Evolutionary conservation across 2,888 invertebrate species (phyloP).

Genomic region (Empis livida): DNA sequence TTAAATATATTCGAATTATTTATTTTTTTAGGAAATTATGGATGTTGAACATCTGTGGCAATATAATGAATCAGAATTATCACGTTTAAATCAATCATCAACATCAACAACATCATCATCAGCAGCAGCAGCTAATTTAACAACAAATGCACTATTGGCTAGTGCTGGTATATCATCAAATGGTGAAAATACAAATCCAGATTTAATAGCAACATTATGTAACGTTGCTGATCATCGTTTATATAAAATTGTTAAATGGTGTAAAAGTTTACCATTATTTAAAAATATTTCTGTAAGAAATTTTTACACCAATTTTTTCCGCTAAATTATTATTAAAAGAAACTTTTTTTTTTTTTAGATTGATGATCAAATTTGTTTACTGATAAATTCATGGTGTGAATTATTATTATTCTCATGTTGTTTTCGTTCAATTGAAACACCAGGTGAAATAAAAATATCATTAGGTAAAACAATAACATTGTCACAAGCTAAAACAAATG

Average conservation of each 20-base stretch:
- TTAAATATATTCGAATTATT: background rate
- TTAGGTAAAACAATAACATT: constrained; percentile 34
- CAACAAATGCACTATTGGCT: constrained; percentile 43
- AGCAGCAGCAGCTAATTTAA: constrained; percentile 24
- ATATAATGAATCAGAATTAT: constrained; percentile 73
- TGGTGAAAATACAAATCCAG: constrained; percentile 57
- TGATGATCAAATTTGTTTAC: constrained; percentile 92
- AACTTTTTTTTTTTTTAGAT: constrained; percentile 56
- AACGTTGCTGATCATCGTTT: constrained; percentile 90
- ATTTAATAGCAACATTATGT: constrained; percentile 79
- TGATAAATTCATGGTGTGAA: constrained; percentile 97
- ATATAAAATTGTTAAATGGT: constrained; percentile 97
- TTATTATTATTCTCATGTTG: constrained; percentile 83
- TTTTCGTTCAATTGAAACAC: constrained; percentile 82
- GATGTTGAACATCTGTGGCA: constrained; percentile 94
- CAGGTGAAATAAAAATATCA: constrained; percentile 71
- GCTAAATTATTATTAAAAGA: background rate
- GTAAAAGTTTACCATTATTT: constrained; percentile 90
- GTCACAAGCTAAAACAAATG: constrained; percentile 33
- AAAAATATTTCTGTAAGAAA: constrained; percentile 80
- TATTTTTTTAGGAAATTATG: constrained; percentile 68
- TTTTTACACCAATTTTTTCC: background rate
- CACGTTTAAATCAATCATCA: constrained; percentile 42
- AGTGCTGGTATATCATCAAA: constrained; percentile 38
- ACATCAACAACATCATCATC: constrained; percentile 12